Percentiles rank a stretch among this genome's conserved stretches.
phyloP scores from a whole-genome alignment of 2,113 vertebrate genomes.

The Eolophus roseicapilla region DNA sequence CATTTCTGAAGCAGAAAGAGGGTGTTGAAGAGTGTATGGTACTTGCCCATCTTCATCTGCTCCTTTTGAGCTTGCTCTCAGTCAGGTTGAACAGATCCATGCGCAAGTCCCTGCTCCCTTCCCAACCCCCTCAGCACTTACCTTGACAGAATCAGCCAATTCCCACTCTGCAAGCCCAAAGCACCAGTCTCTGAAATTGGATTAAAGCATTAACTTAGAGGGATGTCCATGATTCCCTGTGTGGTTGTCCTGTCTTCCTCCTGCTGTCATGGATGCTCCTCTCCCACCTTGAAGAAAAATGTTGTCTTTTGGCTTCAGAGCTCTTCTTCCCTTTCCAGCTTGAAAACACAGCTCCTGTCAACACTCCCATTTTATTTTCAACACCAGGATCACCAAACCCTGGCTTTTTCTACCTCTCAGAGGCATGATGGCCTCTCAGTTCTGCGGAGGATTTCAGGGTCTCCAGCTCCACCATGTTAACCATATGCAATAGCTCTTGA shows the following conservation, averaged over 20 bases:
- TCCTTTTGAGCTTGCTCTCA: background rate
- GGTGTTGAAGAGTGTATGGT: background rate
- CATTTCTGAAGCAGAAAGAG: background rate
- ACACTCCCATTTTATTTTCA: background rate
- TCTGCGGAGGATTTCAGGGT: background rate
- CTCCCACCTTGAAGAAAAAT: background rate
- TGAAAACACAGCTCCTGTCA: background rate
- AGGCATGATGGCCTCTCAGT: background rate
- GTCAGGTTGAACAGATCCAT: background rate
- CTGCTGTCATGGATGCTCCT: background rate
- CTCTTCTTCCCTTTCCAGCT: background rate
- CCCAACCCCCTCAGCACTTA: background rate
- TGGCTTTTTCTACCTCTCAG: background rate
- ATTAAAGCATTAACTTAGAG: background rate
- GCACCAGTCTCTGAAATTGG: background rate
- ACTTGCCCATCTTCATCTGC: background rate
- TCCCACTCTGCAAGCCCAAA: background rate
- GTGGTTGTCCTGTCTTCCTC: background rate
- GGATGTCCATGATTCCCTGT: background rate
- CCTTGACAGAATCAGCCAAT: background rate
- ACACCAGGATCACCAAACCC: background rate
- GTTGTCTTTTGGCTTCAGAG: background rate
- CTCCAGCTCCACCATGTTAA: background rate
- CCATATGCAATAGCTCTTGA: background rate
- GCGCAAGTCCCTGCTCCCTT: background rate